Base-by-base conservation (phyloP, 1,140 invertebrate genomes). In the Drosophila pallidifrons region DNA sequence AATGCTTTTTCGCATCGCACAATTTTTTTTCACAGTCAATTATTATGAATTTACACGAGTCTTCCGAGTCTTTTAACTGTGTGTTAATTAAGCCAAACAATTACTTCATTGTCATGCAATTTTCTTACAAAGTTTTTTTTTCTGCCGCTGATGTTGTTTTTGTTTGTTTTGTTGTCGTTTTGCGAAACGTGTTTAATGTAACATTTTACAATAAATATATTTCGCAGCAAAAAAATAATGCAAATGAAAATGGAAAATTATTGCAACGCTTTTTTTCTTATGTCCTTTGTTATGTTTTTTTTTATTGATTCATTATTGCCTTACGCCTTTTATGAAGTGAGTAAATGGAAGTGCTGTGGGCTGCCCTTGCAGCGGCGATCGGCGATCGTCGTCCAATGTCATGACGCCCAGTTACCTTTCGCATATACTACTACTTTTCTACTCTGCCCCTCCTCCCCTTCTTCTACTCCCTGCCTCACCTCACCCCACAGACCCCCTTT, bases 61-160 rank as follows among this genome's bases (percentile, higher is more conserved):
- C 72, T 75, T 75, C 51, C 58, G 58, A 75, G 43, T 70, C 66
- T 60, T 38, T 38, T 61, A 16, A 41, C 30, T 70, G 72, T 75
- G 66, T 75, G 72, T 63, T 75, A 75, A 75, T 75, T 70, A 75
- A 75, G 72, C 25, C 35, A 63, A 70, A 75, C 66, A 75, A 75
- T 75, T 70, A 63, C 58, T 70, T 75, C 67, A 70, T 75, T 75
- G 67, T 63, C 66, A 51, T 58, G 51, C 51, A 58, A 35, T 54
- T 67, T 57, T 45, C 38, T 66, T 43, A 45, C 20, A 43, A 11
- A 25, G 10, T 49, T 28, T 38, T 32, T 38, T 54, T 46, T 7
- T 5, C 6, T 16, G 20, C 20, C 20, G 20, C 3, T 25, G 20
- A 25, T 25, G 20, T 45, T 25, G 8, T 46, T 13, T 51, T 58